A percentile compares a stretch with the other conserved stretches of the same genome.
Evolutionary conservation across 2,888 invertebrate species (phyloP).

Genomic region (Heterodera filipjevi): DNA sequence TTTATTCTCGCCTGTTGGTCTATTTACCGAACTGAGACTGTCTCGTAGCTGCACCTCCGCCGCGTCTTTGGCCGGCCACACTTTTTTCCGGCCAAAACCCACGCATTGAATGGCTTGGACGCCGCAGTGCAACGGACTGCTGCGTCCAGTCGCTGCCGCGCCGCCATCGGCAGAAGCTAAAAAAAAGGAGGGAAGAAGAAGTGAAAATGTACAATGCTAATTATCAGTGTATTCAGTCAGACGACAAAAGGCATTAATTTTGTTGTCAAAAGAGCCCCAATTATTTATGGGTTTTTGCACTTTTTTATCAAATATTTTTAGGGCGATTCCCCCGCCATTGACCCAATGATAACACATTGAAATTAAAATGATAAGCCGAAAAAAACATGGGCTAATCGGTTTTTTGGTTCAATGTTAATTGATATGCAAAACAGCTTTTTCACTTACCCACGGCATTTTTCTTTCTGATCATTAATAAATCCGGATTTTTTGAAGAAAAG

Average conservation of each 20-base stretch:
- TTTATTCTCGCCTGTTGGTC: too few species aligned
- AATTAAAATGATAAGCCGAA: neutral
- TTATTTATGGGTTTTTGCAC: too few species aligned
- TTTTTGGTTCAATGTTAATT: neutral
- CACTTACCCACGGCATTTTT: neutral
- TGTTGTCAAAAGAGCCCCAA: too few species aligned
- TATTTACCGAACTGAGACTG: constrained; percentile 27
- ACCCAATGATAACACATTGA: too few species aligned
- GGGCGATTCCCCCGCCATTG: too few species aligned
- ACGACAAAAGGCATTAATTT: too few species aligned
- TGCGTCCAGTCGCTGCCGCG: neutral
- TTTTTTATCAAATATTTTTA: too few species aligned
- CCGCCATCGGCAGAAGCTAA: neutral
- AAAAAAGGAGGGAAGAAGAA: neutral
- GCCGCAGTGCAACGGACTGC: constrained; percentile 13
- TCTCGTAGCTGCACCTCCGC: constrained; percentile 22
- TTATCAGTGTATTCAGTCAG: neutral
- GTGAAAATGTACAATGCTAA: neutral
- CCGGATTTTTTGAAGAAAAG: neutral
- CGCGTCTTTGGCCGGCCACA: constrained; percentile 23
- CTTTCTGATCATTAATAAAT: neutral
- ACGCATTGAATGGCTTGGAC: constrained; percentile 27
- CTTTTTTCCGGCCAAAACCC: constrained; percentile 15
- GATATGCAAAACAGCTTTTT: neutral
- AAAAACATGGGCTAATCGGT: neutral